A percentile compares a stretch with the other conserved stretches of the same genome.
Conservation (phyloP, 2,113 vertebrate species). For the Narcine bancroftii region DNA sequence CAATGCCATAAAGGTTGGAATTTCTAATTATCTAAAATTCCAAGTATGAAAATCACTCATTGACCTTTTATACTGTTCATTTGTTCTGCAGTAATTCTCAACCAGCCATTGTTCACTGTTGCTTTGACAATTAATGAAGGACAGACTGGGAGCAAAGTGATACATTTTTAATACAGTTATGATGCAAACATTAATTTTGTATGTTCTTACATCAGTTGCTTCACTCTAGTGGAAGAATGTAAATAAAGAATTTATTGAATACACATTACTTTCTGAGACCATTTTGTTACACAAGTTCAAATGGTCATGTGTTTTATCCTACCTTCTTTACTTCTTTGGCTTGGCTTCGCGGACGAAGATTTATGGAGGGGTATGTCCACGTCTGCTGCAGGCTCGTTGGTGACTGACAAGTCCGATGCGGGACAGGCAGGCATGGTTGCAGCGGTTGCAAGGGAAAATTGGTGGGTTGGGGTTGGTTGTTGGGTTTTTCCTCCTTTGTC, state of each 20-base stretch:
- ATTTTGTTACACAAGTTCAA: conserved; percentile 10
- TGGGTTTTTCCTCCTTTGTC: too few relatives aligned
- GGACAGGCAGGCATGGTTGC: too few relatives aligned
- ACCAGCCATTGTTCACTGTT: not conserved
- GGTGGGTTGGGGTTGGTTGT: too few relatives aligned
- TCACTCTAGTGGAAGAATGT: not conserved
- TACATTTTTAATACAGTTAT: not conserved
- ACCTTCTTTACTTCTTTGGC: too few relatives aligned
- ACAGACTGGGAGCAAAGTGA: not conserved
- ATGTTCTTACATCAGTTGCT: not conserved
- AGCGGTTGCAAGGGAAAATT: too few relatives aligned
- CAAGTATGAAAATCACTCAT: not conserved
- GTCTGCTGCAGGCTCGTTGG: too few relatives aligned
- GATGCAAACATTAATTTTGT: conserved; percentile 21
- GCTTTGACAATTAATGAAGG: not conserved
- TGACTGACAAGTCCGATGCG: too few relatives aligned
- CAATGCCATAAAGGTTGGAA: not conserved
- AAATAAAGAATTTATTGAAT: not conserved
- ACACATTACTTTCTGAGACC: not conserved
- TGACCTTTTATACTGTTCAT: conserved; percentile 5
- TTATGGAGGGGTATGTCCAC: too few relatives aligned
- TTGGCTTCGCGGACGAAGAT: too few relatives aligned
- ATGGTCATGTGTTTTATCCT: not conserved
- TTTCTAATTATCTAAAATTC: not conserved
- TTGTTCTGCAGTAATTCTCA: not conserved